phyloP scores from a whole-genome alignment of 92 coral and sea anemone species.

The Meandrina meandrites region DNA sequence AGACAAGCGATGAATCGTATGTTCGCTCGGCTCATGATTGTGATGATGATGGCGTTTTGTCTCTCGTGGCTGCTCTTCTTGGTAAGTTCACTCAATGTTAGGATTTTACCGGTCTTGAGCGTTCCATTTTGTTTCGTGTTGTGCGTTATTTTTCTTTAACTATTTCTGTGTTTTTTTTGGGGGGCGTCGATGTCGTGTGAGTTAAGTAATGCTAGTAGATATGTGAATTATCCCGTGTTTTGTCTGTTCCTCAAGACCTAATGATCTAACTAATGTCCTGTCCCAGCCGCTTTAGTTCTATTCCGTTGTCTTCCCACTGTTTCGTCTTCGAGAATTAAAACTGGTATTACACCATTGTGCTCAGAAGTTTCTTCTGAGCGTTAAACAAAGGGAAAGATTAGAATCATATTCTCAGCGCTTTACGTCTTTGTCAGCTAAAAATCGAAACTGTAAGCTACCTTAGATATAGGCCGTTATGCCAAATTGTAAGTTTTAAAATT shows the following conservation, averaged over 20 bases:
- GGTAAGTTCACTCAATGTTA: conserved; percentile 43
- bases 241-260: not conserved
- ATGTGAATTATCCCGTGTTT: not conserved
- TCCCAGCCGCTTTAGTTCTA: no score
- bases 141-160: not conserved
- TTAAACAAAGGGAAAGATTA: not conserved
- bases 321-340: not conserved
- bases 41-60: conserved; percentile 56
- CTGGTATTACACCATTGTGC: not conserved
- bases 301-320: not conserved
- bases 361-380: not conserved
- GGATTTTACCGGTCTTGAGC: not conserved
- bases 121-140: not conserved
- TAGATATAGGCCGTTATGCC: not conserved
- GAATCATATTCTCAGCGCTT: not conserved
- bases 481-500: not conserved
- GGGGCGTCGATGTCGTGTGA: not conserved
- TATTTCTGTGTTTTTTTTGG: not conserved
- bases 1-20: conserved; percentile 57
- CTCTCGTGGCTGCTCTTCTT: conserved; percentile 65
- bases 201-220: not conserved
- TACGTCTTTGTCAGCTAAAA: not conserved
- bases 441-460: not conserved
- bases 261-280: not conserved
- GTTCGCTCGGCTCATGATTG: conserved; percentile 73